Percentiles rank a stretch among this genome's conserved stretches.
phyloP scores from a whole-genome alignment of 2,888 invertebrate species.

The Tachina lurida region DNA sequence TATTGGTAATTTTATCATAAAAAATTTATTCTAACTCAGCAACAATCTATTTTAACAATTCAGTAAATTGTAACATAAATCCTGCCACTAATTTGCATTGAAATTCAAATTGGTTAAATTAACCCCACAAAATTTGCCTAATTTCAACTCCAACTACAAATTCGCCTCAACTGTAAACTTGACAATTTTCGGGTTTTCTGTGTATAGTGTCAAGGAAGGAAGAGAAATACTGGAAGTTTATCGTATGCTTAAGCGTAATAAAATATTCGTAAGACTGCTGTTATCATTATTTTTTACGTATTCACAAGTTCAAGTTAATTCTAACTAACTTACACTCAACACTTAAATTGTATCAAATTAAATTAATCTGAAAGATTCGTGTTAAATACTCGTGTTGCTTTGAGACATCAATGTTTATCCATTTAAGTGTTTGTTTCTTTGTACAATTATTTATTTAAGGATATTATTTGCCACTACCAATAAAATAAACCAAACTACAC shows the following conservation, averaged over 20 bases:
- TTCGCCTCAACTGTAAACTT: too few species aligned
- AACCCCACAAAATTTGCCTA: too few species aligned
- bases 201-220: too few species aligned
- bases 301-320: not conserved
- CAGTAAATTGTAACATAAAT: too few species aligned
- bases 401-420: not conserved
- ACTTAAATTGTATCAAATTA: conserved; percentile 7
- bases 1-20: too few species aligned
- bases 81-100: too few species aligned
- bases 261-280: not conserved
- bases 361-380: not conserved
- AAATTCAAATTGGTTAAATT: too few species aligned
- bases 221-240: too few species aligned
- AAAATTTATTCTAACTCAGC: too few species aligned
- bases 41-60: too few species aligned
- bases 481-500: not conserved
- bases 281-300: not conserved
- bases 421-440: conserved; percentile 9
- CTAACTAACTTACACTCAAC: not conserved
- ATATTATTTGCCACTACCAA: conserved; percentile 22
- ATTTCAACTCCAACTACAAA: too few species aligned
- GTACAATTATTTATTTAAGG: not conserved
- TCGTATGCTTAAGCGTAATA: not conserved
- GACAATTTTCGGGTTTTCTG: too few species aligned
- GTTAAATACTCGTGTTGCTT: conserved; percentile 9